A percentile compares a stretch with the other conserved stretches of the same genome.
phyloP scores from a whole-genome alignment of 2,888 invertebrate species.

The Lucinisca nassula region DNA sequence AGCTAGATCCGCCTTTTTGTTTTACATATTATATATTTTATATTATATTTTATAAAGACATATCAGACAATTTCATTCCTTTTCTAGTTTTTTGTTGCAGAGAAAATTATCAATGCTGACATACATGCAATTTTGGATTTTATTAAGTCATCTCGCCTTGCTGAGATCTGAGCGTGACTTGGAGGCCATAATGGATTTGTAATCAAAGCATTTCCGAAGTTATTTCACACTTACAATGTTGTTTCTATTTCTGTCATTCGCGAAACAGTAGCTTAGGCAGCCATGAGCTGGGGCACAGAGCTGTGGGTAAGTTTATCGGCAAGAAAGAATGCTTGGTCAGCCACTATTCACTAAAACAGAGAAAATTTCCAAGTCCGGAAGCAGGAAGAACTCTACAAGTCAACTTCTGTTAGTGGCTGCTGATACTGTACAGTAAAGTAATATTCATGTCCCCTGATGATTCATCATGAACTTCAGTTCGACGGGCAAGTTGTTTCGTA shows the following conservation, averaged over 20 bases:
- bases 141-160: background rate
- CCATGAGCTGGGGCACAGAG: slow-evolving; percentile 84
- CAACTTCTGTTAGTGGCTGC: background rate
- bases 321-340: background rate
- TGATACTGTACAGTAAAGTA: no score
- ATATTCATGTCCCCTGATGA: no score
- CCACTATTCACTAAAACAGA: background rate
- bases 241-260: background rate
- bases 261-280: slow-evolving; percentile 54
- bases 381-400: slow-evolving; percentile 56
- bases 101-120: no score
- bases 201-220: slow-evolving; percentile 61
- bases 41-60: background rate
- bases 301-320: slow-evolving; percentile 79
- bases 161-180: slow-evolving; percentile 36
- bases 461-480: no score
- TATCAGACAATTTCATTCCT: no score
- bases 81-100: no score
- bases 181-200: slow-evolving; percentile 72
- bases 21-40: background rate
- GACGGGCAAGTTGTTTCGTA: no score
- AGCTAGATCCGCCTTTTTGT: background rate
- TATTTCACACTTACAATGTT: background rate
- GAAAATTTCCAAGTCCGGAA: slow-evolving; percentile 49
- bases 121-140: no score